phyloP scores from a whole-genome alignment of 2,888 invertebrate species.

The Drosophila mulleri region DNA sequence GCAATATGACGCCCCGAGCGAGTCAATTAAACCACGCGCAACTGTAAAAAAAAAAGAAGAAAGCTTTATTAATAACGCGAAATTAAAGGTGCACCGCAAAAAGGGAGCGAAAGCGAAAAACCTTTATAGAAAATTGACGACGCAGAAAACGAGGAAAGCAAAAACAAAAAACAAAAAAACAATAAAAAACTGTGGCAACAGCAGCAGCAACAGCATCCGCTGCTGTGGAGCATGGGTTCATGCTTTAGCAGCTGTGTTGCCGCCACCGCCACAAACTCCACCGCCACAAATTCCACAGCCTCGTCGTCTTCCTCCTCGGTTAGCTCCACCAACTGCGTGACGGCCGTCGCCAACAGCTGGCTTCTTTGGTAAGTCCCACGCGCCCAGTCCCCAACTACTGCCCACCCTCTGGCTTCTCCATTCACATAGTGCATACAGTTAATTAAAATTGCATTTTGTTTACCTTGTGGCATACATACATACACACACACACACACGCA shows the following conservation, averaged over 20 bases:
- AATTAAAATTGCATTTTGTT: conserved; percentile 72
- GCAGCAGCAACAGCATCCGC: conserved; percentile 32
- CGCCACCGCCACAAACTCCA: conserved; percentile 36
- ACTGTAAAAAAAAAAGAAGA: conserved; percentile 24
- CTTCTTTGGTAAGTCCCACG: conserved; percentile 61
- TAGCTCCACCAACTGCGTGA: conserved; percentile 45
- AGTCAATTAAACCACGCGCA: conserved; percentile 45
- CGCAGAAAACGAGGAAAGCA: background rate
- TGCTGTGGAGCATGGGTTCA: conserved; percentile 68
- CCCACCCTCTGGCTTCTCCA: background rate
- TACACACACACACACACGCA: background rate
- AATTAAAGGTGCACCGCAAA: conserved; percentile 15
- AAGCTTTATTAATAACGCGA: conserved; percentile 18
- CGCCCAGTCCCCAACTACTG: background rate
- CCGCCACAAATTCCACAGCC: conserved; percentile 42
- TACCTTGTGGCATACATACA: conserved; percentile 48
- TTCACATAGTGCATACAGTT: conserved; percentile 36
- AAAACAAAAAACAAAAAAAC: background rate
- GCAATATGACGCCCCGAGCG: conserved; percentile 41
- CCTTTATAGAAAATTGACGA: conserved; percentile 12
- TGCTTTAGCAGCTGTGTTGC: conserved; percentile 71
- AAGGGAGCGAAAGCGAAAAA: conserved; percentile 14
- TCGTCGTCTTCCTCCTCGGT: conserved; percentile 62
- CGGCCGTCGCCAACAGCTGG: conserved; percentile 55
- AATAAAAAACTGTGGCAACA: conserved; percentile 37